Evolutionary conservation across 1,140 invertebrate species (phyloP), one percentile per base, ranked within the genome.

Genomic region (Octopus bimaculoides): DNA sequence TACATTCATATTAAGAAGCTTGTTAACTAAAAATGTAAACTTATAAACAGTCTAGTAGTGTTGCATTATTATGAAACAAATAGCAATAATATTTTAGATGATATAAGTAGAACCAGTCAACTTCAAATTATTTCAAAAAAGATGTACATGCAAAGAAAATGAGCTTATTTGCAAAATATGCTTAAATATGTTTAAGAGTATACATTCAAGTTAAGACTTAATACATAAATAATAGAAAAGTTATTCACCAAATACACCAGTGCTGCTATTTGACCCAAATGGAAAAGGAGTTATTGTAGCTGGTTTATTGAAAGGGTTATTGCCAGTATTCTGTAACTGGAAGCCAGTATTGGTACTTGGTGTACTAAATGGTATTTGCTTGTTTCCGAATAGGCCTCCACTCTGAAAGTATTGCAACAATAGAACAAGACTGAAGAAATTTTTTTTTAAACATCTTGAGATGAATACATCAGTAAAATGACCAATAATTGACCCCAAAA

Each of bases 301-400:
- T 75, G 86, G 85, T 77, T 87, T 88, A 75, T 81, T 83, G 83
- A 88, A 86, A 26, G 87, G 66, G 80, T 84, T 83, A 53, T 77
- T 75, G 5, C 84, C 84, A 66, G 83, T 78, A 80, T 84, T 83
- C 26, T 84, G 82, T 17, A 84, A 84, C 83, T 87, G 87, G 4
- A 84, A 85, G 75, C 83, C 79, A 12, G 84, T 77, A 9, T 84
- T 81, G 71, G 88, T 86, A 6, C 87, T 88, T 41, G 87, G 83
- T 14, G 91, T 89, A 82, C 93, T 93, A 85, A 93, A 93, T 4
- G 90, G 90, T 52, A 86, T 79, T n/a, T 86, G 83, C 81, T 91
- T 91, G 69, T 88, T 86, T 53, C 92, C 91, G 78, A 92, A 88
- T 7, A 86, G 77, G 7, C 84, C 81, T 56, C 79, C 61, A 66